Evolutionary conservation across 2,888 invertebrate species (phyloP), one percentile per base, ranked within the genome.

Genomic region (Mayetiola destructor): DNA sequence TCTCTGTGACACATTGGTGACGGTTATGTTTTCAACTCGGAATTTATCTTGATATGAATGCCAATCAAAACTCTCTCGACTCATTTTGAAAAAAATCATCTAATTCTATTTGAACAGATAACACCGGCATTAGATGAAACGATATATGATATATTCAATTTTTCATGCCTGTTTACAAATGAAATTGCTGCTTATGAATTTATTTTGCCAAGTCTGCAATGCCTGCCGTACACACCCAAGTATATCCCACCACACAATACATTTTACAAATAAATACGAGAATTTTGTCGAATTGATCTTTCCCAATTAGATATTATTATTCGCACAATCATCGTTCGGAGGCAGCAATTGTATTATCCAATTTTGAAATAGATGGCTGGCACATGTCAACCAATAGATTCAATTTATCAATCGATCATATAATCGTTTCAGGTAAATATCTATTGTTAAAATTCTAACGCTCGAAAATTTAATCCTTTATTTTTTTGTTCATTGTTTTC

Each of bases 331-430:
- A 65, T 14, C 40, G 40, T 1, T 52, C 56, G 12, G 64, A 63
- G 2, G 71, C 69, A 0, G 61, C 63, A 3, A 59, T 69, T 4
- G 66, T 71, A 18, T 59, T 71, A 2, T 66, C 66, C 10, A 69
- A 72, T 56, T 72, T 72, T 18, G 60, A 54, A 1, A 59, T 54
- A 2, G 56, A 64, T 20, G 67, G 67, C 3, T 71, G 69, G 68
- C 59, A 58, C 9, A 61, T 72, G 60, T 60, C 66, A 6, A 65
- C 65, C 54, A 59, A 62, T 0, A 61, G 61, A 21, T 58, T 63
- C 8, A 69, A 69, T 56, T 60, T 72, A 5, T 66, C 67, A 16
- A 58, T 72, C 53, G 67, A 69, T 21, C 72, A 72, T 57, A 63
- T 67, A n/a, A 59, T 67, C 1, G 56, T 68, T 21, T 67, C 69